Conservation (phyloP, 2,888 invertebrate species). For the Drosophila flavopinicola region DNA sequence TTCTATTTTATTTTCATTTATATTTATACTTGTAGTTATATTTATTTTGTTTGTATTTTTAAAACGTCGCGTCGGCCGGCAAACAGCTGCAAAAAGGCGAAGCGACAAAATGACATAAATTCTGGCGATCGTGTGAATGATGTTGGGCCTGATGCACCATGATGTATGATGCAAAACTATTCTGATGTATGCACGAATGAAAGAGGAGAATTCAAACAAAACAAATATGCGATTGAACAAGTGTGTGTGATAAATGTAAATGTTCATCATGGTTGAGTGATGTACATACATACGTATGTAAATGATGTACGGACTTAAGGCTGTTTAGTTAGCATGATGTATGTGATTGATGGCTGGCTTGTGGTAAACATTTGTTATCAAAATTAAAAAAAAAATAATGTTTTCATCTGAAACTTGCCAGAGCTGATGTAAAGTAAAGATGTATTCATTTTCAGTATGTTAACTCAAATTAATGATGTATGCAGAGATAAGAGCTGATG, state of each 20-base stretch:
- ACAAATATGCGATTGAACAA: too few species aligned
- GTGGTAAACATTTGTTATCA: too few species aligned
- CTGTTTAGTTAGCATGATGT: too few species aligned
- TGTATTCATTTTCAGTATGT: too few species aligned
- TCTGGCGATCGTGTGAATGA: not conserved
- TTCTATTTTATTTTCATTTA: conserved; percentile 17
- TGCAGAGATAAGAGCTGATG: too few species aligned
- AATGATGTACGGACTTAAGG: too few species aligned
- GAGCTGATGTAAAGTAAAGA: too few species aligned
- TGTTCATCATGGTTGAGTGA: not conserved
- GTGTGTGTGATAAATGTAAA: not conserved
- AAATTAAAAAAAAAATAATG: too few species aligned
- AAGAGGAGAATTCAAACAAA: not conserved
- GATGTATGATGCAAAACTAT: conserved; percentile 2
- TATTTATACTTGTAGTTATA: conserved; percentile 32
- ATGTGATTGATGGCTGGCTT: too few species aligned
- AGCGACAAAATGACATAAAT: conserved; percentile 43
- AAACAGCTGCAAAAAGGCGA: conserved; percentile 52
- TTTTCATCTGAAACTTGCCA: too few species aligned
- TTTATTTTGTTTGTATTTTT: conserved; percentile 54
- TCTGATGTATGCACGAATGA: not conserved
- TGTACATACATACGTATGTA: not conserved
- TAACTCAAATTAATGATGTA: not conserved
- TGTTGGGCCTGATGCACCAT: conserved; percentile 6
- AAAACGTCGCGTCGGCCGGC: conserved; percentile 50